These are phyloP conservation scores for Nesometra sesokonis DNA, from an alignment of 35 echinoderm and acorn worm genomes.

Conservation along the genomic window DNA sequence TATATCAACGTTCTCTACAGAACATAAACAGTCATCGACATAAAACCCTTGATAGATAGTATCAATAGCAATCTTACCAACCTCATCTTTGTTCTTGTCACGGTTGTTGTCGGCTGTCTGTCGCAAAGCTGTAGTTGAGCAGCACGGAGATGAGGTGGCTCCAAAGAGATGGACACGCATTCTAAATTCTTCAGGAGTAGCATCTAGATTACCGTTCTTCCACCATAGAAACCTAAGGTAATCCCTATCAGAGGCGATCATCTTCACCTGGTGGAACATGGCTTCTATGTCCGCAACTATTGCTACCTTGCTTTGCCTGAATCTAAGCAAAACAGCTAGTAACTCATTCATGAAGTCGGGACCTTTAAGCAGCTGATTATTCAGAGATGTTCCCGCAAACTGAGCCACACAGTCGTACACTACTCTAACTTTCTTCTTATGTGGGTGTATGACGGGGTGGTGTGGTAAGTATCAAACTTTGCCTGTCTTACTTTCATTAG, in stretches of 20 bases:
- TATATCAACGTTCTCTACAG: slow-evolving; percentile 2
- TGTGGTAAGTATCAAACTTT: slow-evolving; percentile 42
- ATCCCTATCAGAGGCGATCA: too few relatives aligned
- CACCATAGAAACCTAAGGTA: too few relatives aligned
- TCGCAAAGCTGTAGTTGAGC: slow-evolving; percentile 13
- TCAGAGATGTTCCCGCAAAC: neutral
- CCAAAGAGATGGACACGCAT: too few relatives aligned
- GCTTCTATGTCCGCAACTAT: slow-evolving; percentile 40
- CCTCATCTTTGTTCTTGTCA: neutral
- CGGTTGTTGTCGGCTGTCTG: slow-evolving; percentile 30
- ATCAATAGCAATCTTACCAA: neutral
- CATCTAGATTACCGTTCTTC: too few relatives aligned
- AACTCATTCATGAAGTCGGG: slow-evolving; percentile 42
- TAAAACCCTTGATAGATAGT: neutral
- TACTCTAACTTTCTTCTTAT: slow-evolving; percentile 26
- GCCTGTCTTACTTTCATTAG: neutral
- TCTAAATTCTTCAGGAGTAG: too few relatives aligned
- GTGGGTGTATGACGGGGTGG: slow-evolving; percentile 35
- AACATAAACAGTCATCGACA: slow-evolving; percentile 27
- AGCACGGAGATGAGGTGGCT: slow-evolving; percentile 24
- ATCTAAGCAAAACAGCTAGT: slow-evolving; percentile 28
- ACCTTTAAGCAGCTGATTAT: slow-evolving; percentile 22
- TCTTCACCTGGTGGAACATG: slow-evolving; percentile 50
- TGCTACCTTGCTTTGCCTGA: slow-evolving; percentile 21
- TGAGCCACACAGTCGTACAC: slow-evolving; percentile 13